Conservation (phyloP, 2,888 invertebrate genomes). For the Choristoneura rosaceana region DNA sequence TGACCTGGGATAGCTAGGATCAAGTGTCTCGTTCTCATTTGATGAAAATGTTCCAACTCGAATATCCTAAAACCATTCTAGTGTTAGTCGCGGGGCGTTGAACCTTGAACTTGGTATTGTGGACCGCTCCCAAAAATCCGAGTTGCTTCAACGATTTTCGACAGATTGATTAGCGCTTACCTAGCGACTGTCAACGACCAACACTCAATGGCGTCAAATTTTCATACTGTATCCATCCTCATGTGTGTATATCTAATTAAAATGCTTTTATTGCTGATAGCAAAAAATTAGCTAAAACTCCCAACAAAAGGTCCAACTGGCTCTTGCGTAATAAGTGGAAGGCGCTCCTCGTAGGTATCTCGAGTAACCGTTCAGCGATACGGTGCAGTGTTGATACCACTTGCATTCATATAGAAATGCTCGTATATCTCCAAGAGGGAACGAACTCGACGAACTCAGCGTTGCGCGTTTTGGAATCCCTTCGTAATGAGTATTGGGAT, state of each 20-base stretch:
- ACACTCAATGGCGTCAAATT: neutral
- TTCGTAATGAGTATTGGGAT: constrained; percentile 1
- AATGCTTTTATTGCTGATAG: neutral
- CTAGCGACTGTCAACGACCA: neutral
- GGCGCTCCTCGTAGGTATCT: constrained; percentile 5
- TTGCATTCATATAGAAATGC: constrained; percentile 6
- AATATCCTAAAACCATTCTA: constrained; percentile 34
- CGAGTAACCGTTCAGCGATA: constrained; percentile 2
- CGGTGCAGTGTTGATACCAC: constrained; percentile 6
- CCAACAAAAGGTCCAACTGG: neutral
- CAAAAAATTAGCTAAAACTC: neutral
- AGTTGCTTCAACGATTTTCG: constrained; percentile 8
- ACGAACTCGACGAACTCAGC: constrained; percentile 11
- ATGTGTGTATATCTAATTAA: too few relatives aligned
- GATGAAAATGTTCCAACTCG: constrained; percentile 9
- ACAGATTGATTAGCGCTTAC: constrained; percentile 5
- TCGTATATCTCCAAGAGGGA: constrained; percentile 12
- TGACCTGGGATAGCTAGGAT: constrained; percentile 21
- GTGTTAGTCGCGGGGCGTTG: constrained; percentile 24
- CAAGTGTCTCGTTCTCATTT: constrained; percentile 11
- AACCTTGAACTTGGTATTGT: constrained; percentile 37
- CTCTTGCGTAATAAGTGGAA: constrained; percentile 17
- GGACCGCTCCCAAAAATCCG: constrained; percentile 25
- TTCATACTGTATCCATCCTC: neutral
- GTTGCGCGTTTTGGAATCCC: constrained; percentile 6